Percentiles rank a stretch among this genome's conserved stretches.
These are phyloP conservation scores for Acestrorhynchus altus DNA, from an alignment of 2,797 vertebrate genomes.

Conservation along the genomic window DNA sequence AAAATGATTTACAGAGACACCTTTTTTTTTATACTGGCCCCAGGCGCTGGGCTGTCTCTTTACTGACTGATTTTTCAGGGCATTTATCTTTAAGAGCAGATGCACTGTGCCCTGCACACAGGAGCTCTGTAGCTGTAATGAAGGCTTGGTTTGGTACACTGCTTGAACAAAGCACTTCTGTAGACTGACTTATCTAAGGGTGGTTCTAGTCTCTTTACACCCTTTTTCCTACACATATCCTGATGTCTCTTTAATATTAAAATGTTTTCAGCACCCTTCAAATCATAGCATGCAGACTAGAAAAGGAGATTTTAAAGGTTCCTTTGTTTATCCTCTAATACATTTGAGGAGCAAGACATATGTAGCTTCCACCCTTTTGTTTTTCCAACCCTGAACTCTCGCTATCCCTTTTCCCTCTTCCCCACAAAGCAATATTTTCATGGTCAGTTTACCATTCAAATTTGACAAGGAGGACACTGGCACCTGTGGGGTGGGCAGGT, in stretches of 20 bases:
- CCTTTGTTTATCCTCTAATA: slow-evolving; percentile 39
- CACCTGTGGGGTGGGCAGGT: slow-evolving; percentile 12
- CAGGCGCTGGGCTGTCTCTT: slow-evolving; percentile 44
- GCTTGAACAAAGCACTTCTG: slow-evolving; percentile 38
- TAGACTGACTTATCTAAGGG: slow-evolving; percentile 14
- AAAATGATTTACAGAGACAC: slow-evolving; percentile 61
- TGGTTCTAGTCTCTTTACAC: slow-evolving; percentile 17
- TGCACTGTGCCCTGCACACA: slow-evolving; percentile 31
- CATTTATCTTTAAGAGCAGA: slow-evolving; percentile 52
- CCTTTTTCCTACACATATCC: not conserved
- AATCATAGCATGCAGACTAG: slow-evolving; percentile 37
- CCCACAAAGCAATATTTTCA: slow-evolving; percentile 27
- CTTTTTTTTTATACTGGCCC: slow-evolving; percentile 45
- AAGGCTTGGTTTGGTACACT: slow-evolving; percentile 31
- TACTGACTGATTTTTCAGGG: slow-evolving; percentile 57
- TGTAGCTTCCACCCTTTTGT: slow-evolving; percentile 42
- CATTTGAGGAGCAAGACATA: not conserved
- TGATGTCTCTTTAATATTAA: slow-evolving; percentile 18
- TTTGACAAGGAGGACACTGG: slow-evolving; percentile 16
- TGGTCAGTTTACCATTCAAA: slow-evolving; percentile 25
- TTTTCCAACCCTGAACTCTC: too few relatives aligned
- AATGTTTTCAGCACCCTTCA: slow-evolving; percentile 8
- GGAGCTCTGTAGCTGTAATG: slow-evolving; percentile 34
- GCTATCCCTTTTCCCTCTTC: not conserved
- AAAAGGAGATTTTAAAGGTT: slow-evolving; percentile 25